These are phyloP conservation scores for Drosophila orena DNA, from an alignment of 1,140 invertebrate genomes.

Conservation along the genomic window DNA sequence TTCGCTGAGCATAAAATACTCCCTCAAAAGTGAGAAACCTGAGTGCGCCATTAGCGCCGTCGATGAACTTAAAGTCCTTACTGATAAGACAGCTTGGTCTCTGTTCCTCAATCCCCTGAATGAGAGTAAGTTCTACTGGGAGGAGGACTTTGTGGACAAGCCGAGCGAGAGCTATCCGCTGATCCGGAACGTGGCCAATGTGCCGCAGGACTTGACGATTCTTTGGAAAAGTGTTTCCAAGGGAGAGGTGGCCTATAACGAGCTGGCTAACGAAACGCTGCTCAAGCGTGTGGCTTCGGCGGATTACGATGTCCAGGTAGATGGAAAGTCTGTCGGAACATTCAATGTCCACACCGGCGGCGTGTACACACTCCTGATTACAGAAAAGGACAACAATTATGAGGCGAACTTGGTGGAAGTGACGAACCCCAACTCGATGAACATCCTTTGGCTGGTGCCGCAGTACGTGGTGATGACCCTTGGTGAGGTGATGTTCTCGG, in stretches of 20 bases:
- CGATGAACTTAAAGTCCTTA: not conserved
- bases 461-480: conserved; percentile 95
- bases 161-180: conserved; percentile 71
- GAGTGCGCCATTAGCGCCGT: conserved; percentile 20
- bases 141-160: conserved; percentile 68
- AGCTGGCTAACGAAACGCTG: conserved; percentile 49
- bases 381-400: not conserved
- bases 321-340: conserved; percentile 39
- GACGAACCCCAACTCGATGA: conserved; percentile 89
- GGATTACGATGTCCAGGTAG: conserved; percentile 84
- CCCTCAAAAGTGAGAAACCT: conserved; percentile 1
- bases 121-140: conserved; percentile 16
- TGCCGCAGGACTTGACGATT: conserved; percentile 25
- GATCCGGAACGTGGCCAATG: conserved; percentile 61
- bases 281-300: conserved; percentile 73
- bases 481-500: conserved; percentile 95
- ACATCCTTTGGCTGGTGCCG: conserved; percentile 93
- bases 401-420: conserved; percentile 70
- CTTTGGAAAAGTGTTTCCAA: conserved; percentile 46
- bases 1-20: conserved; percentile 6
- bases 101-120: conserved; percentile 84
- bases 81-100: conserved; percentile 78
- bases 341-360: conserved; percentile 86
- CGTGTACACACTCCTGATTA: conserved; percentile 87
- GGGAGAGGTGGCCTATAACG: conserved; percentile 33